These are phyloP conservation scores for Pseudopleuronectes americanus DNA, from an alignment of 2,797 vertebrate species.

Conservation along the genomic window DNA sequence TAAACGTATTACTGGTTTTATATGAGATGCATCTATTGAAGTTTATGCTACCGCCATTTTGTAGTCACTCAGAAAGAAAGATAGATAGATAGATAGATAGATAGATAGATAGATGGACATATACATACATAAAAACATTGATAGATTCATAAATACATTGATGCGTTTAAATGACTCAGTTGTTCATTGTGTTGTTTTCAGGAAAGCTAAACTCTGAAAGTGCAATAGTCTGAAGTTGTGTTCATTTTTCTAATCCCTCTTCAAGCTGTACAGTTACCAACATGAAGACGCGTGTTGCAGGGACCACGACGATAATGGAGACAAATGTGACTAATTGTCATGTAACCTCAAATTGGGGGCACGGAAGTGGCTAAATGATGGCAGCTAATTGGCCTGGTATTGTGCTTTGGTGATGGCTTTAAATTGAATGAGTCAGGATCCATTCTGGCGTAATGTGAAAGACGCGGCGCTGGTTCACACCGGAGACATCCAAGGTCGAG, in stretches of 20 bases:
- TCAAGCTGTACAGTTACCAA: background rate
- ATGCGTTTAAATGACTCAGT: no score
- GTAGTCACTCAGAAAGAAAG: no score
- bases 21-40: no score
- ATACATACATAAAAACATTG: no score
- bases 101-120: no score
- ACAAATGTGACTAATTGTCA: conserved; percentile 70
- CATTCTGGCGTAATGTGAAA: conserved; percentile 75
- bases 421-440: conserved; percentile 79
- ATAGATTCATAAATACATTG: no score
- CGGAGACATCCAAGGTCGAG: conserved; percentile 70
- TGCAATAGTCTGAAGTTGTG: background rate
- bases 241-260: conserved; percentile 15
- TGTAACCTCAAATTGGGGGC: conserved; percentile 60
- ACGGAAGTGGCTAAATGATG: conserved; percentile 72
- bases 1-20: background rate
- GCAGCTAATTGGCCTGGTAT: conserved; percentile 75
- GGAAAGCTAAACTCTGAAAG: background rate
- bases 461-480: conserved; percentile 70
- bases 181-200: no score
- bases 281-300: background rate
- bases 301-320: conserved; percentile 34
- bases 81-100: no score
- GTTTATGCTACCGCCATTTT: no score
- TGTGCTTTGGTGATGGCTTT: conserved; percentile 72